Conservation (phyloP, 2,797 vertebrate species). For the Rhinichthys osculus region DNA sequence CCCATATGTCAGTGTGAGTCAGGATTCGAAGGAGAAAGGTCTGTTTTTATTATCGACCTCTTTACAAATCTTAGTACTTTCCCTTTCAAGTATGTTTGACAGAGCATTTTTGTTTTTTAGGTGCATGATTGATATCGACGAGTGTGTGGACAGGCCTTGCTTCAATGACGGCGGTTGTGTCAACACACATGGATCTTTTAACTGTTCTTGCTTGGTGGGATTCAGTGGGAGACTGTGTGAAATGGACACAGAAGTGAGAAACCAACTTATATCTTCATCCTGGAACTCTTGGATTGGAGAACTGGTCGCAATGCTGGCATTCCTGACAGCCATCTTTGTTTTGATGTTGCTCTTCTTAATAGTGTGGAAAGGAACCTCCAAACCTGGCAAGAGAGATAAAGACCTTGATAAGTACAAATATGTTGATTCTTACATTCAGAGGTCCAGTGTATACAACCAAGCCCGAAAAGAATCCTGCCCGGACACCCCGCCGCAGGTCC, state of each 20-base stretch:
- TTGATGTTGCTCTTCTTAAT: constrained; percentile 78
- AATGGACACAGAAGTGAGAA: constrained; percentile 73
- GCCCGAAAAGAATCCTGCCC: constrained; percentile 79
- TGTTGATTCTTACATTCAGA: constrained; percentile 81
- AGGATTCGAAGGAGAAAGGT: constrained; percentile 87
- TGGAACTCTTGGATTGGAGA: constrained; percentile 85
- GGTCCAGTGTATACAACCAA: constrained; percentile 81
- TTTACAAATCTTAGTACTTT: background rate
- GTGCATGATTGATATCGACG: constrained; percentile 82
- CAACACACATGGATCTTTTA: constrained; percentile 84
- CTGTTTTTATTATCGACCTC: background rate
- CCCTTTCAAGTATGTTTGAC: background rate
- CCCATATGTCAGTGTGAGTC: constrained; percentile 86
- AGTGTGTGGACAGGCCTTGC: constrained; percentile 81
- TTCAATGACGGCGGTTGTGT: constrained; percentile 81
- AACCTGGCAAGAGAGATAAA: constrained; percentile 73
- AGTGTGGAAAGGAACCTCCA: constrained; percentile 73
- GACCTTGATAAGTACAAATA: constrained; percentile 72
- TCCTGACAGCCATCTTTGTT: constrained; percentile 76
- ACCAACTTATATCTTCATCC: constrained; percentile 75
- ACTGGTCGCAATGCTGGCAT: constrained; percentile 82
- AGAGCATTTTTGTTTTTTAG: constrained; percentile 63
- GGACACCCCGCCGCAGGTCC: constrained; percentile 84
- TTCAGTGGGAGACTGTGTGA: constrained; percentile 81
- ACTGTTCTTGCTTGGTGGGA: constrained; percentile 82